Base-by-base conservation (phyloP, 2,113 vertebrate species). In the Heloderma charlesbogerti region DNA sequence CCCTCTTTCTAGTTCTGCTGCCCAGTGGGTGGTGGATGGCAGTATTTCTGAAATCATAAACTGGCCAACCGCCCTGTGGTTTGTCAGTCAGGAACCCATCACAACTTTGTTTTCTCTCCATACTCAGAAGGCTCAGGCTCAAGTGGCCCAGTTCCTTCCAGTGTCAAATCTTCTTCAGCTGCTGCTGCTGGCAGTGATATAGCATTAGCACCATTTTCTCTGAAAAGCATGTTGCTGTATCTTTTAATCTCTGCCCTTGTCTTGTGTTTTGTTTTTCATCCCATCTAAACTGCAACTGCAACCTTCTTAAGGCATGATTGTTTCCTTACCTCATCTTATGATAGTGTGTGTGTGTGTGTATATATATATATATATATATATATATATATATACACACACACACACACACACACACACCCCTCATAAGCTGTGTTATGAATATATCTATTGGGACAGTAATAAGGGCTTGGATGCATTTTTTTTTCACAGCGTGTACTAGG, bases 401-500 rank as follows among this genome's bases (percentile, higher is more conserved):
- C 16, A 16, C 57, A 60, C 12, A 16, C 10, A 16, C 7, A 43
- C 16, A 54, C n/a, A 71, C 48, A 43, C 48, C n/a, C 12, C 67
- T 43, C 29, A 83, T 43, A 74, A 83, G 34, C 66, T 40, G n/a
- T 2, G 29, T 20, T 29, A 74, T 74, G n/a, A 43, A 45, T 34
- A 34, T 3, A 40, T 83, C 51, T 57, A 60, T 74, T 72, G 67
- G 79, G 54, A 57, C 20, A 45, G 92, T 78, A 54, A 2, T 0
- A 1, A 88, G 90, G 83, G 91, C 78, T 60, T 45, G 22, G 78
- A 93, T 74, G 83, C 88, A 43, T 37, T 51, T 86, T 93, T 89
- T 71, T 81, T 84, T 89, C 74, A 86, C 81, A 89, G 89, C 74
- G 86, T 74, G 82, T 92, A 93, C 94, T 95, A 94, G 82, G 83